Conservation (phyloP, 2,113 vertebrate species). For the Jaculus jaculus region DNA sequence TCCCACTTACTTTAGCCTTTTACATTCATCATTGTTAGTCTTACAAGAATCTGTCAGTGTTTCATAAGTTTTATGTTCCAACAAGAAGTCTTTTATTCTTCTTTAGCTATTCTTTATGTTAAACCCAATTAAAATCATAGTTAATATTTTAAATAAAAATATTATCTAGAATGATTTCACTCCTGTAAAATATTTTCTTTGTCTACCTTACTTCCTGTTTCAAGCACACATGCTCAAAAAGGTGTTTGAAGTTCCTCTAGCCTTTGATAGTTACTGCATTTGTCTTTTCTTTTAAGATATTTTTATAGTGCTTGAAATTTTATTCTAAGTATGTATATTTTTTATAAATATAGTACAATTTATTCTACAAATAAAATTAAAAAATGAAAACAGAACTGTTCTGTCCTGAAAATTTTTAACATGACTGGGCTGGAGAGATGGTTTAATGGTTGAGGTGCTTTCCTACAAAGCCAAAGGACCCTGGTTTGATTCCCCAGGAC, state of each 20-base stretch:
- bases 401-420: background rate
- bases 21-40: background rate
- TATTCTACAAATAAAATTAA: constrained; percentile 28
- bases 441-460: too few species aligned
- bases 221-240: background rate
- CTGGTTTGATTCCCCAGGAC: too few species aligned
- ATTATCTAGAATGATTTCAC: background rate
- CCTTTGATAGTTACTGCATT: background rate
- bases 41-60: background rate
- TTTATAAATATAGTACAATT: background rate
- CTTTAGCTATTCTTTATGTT: background rate
- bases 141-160: constrained; percentile 23
- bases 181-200: background rate
- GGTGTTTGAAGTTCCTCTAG: background rate
- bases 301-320: constrained; percentile 6
- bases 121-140: background rate
- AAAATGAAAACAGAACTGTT: background rate
- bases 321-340: background rate
- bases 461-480: too few species aligned
- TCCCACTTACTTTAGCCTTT: background rate
- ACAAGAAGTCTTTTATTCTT: background rate
- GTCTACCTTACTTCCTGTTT: background rate
- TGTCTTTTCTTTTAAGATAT: background rate
- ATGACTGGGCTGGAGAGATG: too few species aligned
- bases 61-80: background rate